Percentiles rank a stretch among this genome's conserved stretches.
Evolutionary conservation across 2,113 vertebrate genomes (phyloP).

Genomic region (Albula goreensis): DNA sequence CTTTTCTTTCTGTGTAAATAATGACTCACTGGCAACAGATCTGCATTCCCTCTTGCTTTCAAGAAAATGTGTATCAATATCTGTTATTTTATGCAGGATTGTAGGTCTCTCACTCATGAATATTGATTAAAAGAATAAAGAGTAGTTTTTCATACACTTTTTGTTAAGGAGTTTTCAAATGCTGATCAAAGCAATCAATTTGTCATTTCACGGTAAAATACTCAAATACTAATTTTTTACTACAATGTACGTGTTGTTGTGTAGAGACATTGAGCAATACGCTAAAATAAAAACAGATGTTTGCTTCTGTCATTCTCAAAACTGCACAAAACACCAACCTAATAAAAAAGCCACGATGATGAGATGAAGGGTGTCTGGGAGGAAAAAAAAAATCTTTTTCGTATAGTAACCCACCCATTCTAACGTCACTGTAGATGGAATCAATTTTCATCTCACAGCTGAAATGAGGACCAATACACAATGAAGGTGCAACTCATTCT

Average conservation of each 20-base stretch:
- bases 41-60: neutral
- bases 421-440: neutral
- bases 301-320: neutral
- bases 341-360: neutral
- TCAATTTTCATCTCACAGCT: neutral
- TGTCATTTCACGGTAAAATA: neutral
- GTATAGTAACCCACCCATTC: neutral
- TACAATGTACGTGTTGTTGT: neutral
- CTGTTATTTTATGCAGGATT: neutral
- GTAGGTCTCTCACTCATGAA: neutral
- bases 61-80: neutral
- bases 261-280: neutral
- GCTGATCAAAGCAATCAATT: neutral
- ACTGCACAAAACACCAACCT: neutral
- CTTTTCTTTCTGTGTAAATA: neutral
- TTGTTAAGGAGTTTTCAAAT: neutral
- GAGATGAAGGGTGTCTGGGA: neutral
- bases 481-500: neutral
- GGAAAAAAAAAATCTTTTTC: neutral
- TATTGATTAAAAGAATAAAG: neutral
- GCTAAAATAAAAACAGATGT: neutral
- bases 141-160: neutral
- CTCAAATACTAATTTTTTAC: neutral
- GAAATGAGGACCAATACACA: neutral
- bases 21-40: neutral